phyloP scores from a whole-genome alignment of 2,113 vertebrate genomes.

The Phoenicopterus ruber region DNA sequence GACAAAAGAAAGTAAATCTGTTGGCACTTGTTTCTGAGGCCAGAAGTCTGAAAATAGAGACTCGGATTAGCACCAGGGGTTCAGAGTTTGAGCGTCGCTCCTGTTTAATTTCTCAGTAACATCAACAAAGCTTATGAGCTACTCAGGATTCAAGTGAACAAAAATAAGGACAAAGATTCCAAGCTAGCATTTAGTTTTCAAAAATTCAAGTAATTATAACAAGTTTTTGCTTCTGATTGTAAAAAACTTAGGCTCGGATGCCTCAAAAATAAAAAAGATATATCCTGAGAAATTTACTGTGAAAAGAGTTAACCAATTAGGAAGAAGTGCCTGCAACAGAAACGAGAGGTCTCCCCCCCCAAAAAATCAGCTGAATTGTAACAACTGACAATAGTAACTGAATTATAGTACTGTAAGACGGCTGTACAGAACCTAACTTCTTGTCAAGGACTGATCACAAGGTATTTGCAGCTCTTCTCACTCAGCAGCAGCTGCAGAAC shows the following conservation, averaged over 20 bases:
- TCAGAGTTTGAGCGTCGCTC: neutral
- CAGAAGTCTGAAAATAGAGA: neutral
- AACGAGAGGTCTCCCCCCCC: accelerated
- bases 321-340: neutral
- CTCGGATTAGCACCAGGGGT: neutral
- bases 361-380: neutral
- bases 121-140: neutral
- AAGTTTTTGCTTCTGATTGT: neutral
- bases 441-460: neutral
- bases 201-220: neutral
- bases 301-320: neutral
- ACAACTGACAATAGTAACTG: neutral
- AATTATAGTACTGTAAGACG: neutral
- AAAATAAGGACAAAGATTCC: neutral
- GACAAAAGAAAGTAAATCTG: neutral
- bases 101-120: neutral
- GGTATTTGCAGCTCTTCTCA: neutral
- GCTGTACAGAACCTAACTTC: neutral
- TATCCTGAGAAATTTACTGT: neutral
- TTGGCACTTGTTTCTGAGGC: neutral
- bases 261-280: neutral
- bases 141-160: neutral
- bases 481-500: neutral
- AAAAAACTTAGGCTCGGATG: neutral
- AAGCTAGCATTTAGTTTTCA: neutral